Evolutionary conservation across 1,140 invertebrate genomes (phyloP).

Genomic region (Thaumatotibia leucotreta): DNA sequence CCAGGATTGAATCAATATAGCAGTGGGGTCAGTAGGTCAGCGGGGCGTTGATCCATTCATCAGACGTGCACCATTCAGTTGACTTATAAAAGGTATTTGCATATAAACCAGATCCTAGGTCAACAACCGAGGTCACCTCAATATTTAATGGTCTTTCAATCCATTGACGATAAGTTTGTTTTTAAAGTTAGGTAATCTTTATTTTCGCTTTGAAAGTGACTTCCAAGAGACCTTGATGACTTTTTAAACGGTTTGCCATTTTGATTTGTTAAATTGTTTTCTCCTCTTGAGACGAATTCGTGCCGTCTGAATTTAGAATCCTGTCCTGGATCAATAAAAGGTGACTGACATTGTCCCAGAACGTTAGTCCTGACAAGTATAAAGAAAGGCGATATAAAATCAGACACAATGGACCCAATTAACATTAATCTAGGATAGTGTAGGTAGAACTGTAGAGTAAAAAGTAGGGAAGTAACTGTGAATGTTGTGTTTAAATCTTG

Average conservation of each 20-base stretch:
- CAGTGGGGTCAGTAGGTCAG: slow-evolving; percentile 19
- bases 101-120: slow-evolving; percentile 18
- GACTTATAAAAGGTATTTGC: slow-evolving; percentile 6
- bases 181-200: not conserved
- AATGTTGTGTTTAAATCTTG: not conserved
- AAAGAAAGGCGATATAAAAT: not conserved
- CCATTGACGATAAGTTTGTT: not conserved
- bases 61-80: slow-evolving; percentile 8
- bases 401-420: not conserved
- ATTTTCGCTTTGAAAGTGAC: not conserved
- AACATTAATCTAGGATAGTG: not conserved
- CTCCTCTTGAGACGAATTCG: too few species aligned
- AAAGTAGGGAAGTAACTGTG: not conserved
- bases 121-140: slow-evolving; percentile 18
- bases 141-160: not conserved
- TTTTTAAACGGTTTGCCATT: not conserved
- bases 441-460: not conserved
- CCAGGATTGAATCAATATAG: not conserved
- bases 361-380: not conserved
- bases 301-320: not conserved
- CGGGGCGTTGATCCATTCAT: slow-evolving; percentile 18
- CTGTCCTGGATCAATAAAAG: not conserved
- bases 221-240: not conserved
- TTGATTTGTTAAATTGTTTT: too few species aligned
- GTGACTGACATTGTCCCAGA: not conserved